Conservation (phyloP, 2,797 vertebrate genomes). For the Esox masquinongy region DNA sequence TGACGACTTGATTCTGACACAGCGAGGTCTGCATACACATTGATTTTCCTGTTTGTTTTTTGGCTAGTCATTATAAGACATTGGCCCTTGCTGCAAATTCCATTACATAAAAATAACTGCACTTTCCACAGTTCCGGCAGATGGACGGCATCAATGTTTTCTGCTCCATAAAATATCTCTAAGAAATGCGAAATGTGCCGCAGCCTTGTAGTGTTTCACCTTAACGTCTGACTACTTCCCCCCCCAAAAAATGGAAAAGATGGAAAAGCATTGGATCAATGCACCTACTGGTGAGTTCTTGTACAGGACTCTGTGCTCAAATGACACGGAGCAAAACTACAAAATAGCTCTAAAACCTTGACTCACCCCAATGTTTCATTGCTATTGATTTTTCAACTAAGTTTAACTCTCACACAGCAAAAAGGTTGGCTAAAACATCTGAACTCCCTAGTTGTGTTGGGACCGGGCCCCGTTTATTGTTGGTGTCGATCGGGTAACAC, state of each 20-base stretch:
- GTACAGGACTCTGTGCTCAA: conserved; percentile 1
- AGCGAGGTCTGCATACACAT: conserved; percentile 20
- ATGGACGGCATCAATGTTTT: conserved; percentile 50
- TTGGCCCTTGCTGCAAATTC: conserved; percentile 48
- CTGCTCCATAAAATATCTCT: conserved; percentile 60
- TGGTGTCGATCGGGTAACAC: neutral
- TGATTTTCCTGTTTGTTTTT: conserved; percentile 44
- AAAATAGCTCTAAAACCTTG: neutral
- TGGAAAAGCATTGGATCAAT: neutral
- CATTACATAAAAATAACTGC: conserved; percentile 56
- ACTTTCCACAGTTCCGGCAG: conserved; percentile 34
- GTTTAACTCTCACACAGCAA: neutral
- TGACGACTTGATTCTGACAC: conserved; percentile 31
- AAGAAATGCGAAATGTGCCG: conserved; percentile 41
- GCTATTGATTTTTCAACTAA: neutral
- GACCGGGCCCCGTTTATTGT: neutral
- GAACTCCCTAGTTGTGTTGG: no score
- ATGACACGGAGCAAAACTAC: neutral
- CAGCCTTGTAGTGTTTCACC: conserved; percentile 32
- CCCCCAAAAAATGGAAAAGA: neutral
- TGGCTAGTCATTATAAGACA: conserved; percentile 37
- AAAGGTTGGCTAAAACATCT: neutral
- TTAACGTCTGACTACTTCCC: neutral
- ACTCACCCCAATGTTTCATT: neutral
- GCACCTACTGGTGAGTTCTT: neutral